Conservation (phyloP, 2,797 vertebrate species). For the Spondyliosoma cantharus region DNA sequence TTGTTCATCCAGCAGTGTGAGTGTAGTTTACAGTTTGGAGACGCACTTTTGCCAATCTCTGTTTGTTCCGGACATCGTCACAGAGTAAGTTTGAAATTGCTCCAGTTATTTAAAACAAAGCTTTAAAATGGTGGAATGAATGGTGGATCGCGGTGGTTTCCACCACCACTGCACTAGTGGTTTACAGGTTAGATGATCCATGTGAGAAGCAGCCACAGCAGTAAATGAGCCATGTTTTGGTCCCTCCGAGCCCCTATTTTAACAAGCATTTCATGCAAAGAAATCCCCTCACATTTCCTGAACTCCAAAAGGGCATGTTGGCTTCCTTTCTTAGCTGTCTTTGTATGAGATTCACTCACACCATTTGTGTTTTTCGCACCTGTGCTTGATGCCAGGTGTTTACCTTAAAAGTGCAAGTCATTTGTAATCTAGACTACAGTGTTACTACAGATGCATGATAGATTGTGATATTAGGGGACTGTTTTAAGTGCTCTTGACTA, state of each 20-base stretch:
- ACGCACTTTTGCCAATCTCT: slow-evolving; percentile 50
- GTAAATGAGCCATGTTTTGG: slow-evolving; percentile 49
- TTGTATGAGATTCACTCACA: slow-evolving; percentile 1
- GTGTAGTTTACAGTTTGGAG: slow-evolving; percentile 57
- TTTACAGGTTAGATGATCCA: slow-evolving; percentile 62
- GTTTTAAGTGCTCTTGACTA: slow-evolving; percentile 36
- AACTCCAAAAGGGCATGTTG: slow-evolving; percentile 22
- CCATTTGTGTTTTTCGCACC: slow-evolving; percentile 29
- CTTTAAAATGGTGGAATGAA: slow-evolving; percentile 25
- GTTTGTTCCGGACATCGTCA: slow-evolving; percentile 64
- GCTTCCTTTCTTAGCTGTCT: background rate
- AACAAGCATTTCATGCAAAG: slow-evolving; percentile 30
- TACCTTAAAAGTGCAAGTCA: slow-evolving; percentile 17
- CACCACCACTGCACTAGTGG: slow-evolving; percentile 34
- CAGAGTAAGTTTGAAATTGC: slow-evolving; percentile 40
- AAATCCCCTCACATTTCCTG: slow-evolving; percentile 23
- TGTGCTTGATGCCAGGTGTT: slow-evolving; percentile 45
- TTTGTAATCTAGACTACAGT: slow-evolving; percentile 27
- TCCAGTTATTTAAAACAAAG: slow-evolving; percentile 51
- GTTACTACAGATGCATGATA: slow-evolving; percentile 28
- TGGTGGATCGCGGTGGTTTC: slow-evolving; percentile 43
- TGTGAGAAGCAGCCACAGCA: slow-evolving; percentile 50
- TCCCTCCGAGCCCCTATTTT: slow-evolving; percentile 42
- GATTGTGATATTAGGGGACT: slow-evolving; percentile 17
- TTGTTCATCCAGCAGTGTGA: slow-evolving; percentile 70